Base-by-base conservation (phyloP, 1,140 invertebrate species). In the Drosophila erecta region DNA sequence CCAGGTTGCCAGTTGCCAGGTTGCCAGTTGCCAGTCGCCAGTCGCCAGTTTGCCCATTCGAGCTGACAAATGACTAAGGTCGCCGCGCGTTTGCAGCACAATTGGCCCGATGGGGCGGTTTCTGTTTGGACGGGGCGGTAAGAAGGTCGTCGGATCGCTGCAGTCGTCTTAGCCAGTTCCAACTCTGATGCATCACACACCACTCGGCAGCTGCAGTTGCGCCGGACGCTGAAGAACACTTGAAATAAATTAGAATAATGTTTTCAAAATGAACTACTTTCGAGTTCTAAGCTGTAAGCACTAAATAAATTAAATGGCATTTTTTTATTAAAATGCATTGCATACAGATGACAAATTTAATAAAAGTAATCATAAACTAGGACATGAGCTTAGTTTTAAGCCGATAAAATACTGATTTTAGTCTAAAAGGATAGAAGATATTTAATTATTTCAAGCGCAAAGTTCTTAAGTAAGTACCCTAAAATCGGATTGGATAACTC, bases 11-110 rank as follows among this genome's bases (percentile, higher is more conserved):
- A 55, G 64, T 56, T 80, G 17, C 17, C 17, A 17, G 17, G 17
- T 17, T 17, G 17, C 17, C 17, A 17, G 17, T 17, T 17, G 17
- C 17, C 17, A n/a, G n/a, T n/a, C n/a, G 17, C 17, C 17, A 17
- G 17, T 17, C 1, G 17, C 17, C 17, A 59, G 64, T 56, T 80
- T 77, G 65, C 77, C 73, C 73, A 67, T 43, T 61, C 60, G 58
- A 49, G 81, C 83, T 89, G 84, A 89, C 84, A 89, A 89, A 89
- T 89, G 84, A 89, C 84, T 89, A 89, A 89, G 84, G 84, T 89
- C 72, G 71, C 46, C 35, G 75, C 67, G 35, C 51, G 84, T 67
- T 70, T 59, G 76, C 80, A 58, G 76, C 76, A 81, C 81, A 73
- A 71, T 71, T 76, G 55, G 79, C 66, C 72, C 47, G 54, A 53